Evolutionary conservation across 2,888 invertebrate genomes (phyloP).

Genomic region (Drymonia ruficornis): DNA sequence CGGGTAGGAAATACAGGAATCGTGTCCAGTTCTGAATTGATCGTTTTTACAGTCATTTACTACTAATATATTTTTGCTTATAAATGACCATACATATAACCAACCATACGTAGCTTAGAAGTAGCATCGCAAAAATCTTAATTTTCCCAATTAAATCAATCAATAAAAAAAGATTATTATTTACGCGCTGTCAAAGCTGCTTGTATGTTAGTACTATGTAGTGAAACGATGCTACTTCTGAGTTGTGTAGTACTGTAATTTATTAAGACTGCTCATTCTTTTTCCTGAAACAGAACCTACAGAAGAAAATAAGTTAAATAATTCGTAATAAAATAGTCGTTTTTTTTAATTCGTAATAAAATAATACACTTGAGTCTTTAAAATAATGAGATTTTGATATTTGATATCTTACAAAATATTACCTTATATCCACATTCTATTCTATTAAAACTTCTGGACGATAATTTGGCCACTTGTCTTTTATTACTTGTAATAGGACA

Average conservation of each 20-base stretch:
- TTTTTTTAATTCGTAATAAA: slow-evolving; percentile 21
- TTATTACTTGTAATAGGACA: slow-evolving; percentile 56
- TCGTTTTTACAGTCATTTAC: too few species aligned
- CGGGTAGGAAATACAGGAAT: too few species aligned
- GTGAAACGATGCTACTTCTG: neutral
- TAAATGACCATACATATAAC: too few species aligned
- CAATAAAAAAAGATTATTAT: too few species aligned
- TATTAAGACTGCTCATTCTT: neutral
- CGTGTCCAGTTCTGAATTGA: too few species aligned
- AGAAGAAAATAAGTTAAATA: neutral
- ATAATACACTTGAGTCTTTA: slow-evolving; percentile 11
- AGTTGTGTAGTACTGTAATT: neutral
- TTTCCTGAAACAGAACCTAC: neutral
- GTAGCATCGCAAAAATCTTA: too few species aligned
- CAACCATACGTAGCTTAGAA: too few species aligned
- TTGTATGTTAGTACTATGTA: neutral
- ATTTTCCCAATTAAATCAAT: too few species aligned
- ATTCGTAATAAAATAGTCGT: slow-evolving; percentile 22
- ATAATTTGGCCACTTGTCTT: slow-evolving; percentile 82
- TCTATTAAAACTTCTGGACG: slow-evolving; percentile 62
- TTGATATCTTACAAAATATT: slow-evolving; percentile 32
- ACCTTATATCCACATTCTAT: slow-evolving; percentile 28
- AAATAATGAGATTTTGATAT: slow-evolving; percentile 25
- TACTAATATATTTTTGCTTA: too few species aligned
- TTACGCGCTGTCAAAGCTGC: too few species aligned